Evolutionary conservation across 2,797 vertebrate genomes (phyloP).

Genomic region (Bucorvus abyssinicus): DNA sequence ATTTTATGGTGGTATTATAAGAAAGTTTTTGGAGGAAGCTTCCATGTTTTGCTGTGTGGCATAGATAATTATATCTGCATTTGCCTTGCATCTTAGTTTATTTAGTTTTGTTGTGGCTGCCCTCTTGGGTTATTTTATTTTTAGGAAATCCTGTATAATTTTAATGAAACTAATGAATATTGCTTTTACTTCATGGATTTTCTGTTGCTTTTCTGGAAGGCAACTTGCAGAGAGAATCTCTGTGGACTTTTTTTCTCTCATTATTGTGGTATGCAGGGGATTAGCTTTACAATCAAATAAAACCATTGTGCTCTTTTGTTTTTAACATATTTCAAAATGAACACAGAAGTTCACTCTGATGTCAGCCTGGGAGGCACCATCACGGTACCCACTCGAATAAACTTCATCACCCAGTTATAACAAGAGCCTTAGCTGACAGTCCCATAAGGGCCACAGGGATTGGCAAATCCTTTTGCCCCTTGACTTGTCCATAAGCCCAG

Average conservation of each 20-base stretch:
- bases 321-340: neutral
- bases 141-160: neutral
- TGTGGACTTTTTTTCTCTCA: neutral
- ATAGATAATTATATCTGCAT: neutral
- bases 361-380: neutral
- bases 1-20: neutral
- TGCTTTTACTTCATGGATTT: neutral
- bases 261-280: neutral
- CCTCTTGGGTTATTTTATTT: neutral
- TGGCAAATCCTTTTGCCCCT: neutral
- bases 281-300: neutral
- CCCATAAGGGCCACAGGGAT: fast-evolving
- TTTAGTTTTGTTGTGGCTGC: neutral
- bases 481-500: neutral
- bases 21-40: neutral
- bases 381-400: neutral
- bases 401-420: neutral
- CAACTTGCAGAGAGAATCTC: neutral
- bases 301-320: neutral
- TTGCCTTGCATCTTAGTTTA: neutral
- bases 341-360: neutral
- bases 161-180: neutral
- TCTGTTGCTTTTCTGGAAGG: neutral
- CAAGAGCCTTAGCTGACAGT: neutral
- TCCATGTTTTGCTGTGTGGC: neutral